Conservation (phyloP, 2,113 vertebrate genomes). For the Herpetotheres cachinnans region DNA sequence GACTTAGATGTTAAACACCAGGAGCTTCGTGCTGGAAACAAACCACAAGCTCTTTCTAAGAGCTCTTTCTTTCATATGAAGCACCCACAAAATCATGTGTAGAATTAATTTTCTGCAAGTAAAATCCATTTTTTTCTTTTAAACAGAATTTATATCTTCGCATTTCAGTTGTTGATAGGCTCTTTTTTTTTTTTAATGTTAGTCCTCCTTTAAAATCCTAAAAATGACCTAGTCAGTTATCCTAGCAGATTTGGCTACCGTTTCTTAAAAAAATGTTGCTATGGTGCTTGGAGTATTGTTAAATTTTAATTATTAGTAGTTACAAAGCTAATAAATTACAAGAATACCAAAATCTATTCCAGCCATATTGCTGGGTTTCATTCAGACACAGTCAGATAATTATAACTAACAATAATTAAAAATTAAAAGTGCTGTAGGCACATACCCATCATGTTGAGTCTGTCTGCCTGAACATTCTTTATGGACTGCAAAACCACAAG, state of each 20-base stretch:
- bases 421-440: slow-evolving; percentile 78
- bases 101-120: background rate
- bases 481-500: slow-evolving; percentile 41
- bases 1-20: background rate
- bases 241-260: background rate
- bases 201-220: background rate
- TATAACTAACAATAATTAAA: slow-evolving; percentile 83
- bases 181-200: background rate
- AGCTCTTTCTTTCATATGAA: background rate
- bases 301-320: slow-evolving; percentile 71
- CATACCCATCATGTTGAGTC: slow-evolving; percentile 71
- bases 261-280: slow-evolving; percentile 37
- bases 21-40: background rate
- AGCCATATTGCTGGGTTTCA: slow-evolving; percentile 62
- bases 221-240: background rate
- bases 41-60: background rate
- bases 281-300: slow-evolving; percentile 26
- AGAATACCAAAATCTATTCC: slow-evolving; percentile 59
- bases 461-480: slow-evolving; percentile 60
- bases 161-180: background rate
- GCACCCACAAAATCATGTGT: background rate
- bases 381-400: slow-evolving; percentile 75
- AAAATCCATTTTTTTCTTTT: background rate
- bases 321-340: slow-evolving; percentile 70
- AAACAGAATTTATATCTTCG: background rate